phyloP scores from a whole-genome alignment of 2,797 vertebrate species.

The Poeciliopsis presidionis region DNA sequence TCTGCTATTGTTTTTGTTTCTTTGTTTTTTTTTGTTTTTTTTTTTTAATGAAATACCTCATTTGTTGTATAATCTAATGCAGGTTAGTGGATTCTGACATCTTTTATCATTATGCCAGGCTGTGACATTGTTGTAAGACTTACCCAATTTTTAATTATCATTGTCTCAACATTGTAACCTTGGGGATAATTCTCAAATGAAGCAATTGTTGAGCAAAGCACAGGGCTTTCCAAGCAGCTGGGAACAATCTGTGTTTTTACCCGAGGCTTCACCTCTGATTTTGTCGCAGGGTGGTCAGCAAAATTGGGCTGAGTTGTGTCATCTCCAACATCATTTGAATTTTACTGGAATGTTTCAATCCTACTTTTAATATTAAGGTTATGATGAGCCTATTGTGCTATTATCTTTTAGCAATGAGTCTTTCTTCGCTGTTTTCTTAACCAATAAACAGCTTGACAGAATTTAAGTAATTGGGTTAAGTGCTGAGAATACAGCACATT shows the following conservation, averaged over 20 bases:
- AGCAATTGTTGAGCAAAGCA: background rate
- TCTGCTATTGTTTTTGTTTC: background rate
- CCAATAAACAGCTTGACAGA: background rate
- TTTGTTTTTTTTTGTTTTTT: too few relatives aligned
- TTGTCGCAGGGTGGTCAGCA: too few relatives aligned
- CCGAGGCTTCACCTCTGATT: background rate
- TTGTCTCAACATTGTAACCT: background rate
- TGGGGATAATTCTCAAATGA: background rate
- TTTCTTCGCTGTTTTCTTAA: background rate
- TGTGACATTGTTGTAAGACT: background rate
- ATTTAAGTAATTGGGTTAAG: background rate
- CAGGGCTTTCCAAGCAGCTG: background rate
- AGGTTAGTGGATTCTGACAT: constrained; percentile 16
- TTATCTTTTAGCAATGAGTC: background rate
- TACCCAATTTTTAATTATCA: background rate
- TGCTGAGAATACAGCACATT: background rate
- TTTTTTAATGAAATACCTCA: background rate
- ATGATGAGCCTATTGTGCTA: background rate
- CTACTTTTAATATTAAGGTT: background rate
- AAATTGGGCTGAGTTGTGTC: background rate
- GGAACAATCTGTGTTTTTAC: background rate
- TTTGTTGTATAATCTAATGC: constrained; percentile 6
- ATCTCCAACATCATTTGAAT: background rate
- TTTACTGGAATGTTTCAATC: background rate
- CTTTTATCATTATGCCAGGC: background rate